These are phyloP conservation scores for Pelobates cultripes DNA, from an alignment of 2,797 vertebrate species.

Conservation along the genomic window DNA sequence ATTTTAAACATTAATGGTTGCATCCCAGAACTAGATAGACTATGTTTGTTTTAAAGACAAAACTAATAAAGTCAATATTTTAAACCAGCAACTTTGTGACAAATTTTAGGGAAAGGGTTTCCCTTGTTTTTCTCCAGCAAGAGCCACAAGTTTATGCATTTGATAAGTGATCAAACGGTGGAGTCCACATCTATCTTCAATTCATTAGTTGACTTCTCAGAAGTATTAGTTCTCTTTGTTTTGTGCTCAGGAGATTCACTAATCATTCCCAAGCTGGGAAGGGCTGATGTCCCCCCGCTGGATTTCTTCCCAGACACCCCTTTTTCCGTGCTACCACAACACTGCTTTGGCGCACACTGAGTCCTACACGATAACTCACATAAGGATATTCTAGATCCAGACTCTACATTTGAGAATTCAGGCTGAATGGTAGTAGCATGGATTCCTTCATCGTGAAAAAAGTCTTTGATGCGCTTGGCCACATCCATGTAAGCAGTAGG, in stretches of 20 bases:
- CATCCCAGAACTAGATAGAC: constrained; percentile 10
- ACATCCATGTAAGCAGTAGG: constrained; percentile 95
- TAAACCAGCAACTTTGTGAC: constrained; percentile 18
- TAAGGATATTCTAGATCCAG: constrained; percentile 80
- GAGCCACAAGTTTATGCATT: constrained; percentile 8
- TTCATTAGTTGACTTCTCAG: constrained; percentile 60
- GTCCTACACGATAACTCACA: constrained; percentile 95
- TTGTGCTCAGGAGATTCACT: constrained; percentile 76
- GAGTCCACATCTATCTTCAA: constrained; percentile 38
- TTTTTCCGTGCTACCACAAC: constrained; percentile 79
- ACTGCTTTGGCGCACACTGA: constrained; percentile 94
- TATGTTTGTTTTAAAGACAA: background rate
- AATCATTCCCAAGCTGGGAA: constrained; percentile 81
- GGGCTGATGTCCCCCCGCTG: constrained; percentile 65
- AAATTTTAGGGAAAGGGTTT: background rate
- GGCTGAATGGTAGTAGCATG: constrained; percentile 98
- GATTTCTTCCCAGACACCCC: constrained; percentile 71
- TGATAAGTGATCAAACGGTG: constrained; percentile 17
- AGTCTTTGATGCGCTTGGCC: constrained; percentile 95
- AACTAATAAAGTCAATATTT: constrained; percentile 7
- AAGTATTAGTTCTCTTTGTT: constrained; percentile 72
- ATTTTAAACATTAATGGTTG: constrained; percentile 12
- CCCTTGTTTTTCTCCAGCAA: constrained; percentile 19
- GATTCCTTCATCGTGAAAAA: constrained; percentile 96
- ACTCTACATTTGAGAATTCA: constrained; percentile 90